Evolutionary conservation across 35 echinoderm and acorn worm species (phyloP).

Genomic region (Diadema setosum): DNA sequence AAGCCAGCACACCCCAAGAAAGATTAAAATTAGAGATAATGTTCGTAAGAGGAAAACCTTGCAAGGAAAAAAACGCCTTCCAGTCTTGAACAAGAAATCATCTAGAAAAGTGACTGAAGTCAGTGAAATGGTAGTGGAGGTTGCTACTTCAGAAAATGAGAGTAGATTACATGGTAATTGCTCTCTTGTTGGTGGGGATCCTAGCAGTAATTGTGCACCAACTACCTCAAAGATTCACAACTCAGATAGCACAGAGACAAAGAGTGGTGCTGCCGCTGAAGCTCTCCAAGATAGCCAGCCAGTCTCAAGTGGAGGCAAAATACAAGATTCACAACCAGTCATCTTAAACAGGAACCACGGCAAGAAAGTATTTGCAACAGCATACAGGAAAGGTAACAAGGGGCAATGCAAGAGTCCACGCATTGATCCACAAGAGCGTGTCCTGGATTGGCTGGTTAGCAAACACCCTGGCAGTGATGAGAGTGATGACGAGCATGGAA

Average conservation of each 20-base stretch:
- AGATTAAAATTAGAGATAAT: conserved; percentile 59
- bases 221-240: neutral
- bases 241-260: neutral
- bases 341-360: conserved; percentile 48
- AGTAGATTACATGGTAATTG: neutral
- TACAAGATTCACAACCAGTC: conserved; percentile 22
- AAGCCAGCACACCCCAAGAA: conserved; percentile 77
- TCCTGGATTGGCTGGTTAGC: conserved; percentile 28
- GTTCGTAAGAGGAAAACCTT: conserved; percentile 13
- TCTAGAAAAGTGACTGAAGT: neutral
- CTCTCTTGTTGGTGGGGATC: too few species aligned
- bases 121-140: neutral
- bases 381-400: conserved; percentile 11
- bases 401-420: neutral
- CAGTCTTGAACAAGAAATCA: neutral
- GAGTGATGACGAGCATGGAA: conserved; percentile 8
- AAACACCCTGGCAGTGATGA: neutral
- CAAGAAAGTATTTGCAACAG: conserved; percentile 35
- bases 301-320: neutral
- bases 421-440: neutral
- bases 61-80: neutral
- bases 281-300: neutral
- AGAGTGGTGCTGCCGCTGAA: neutral
- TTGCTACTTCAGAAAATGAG: neutral
- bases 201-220: too few species aligned